Conservation (phyloP, 2,113 vertebrate species). For the Elaphurus davidianus region DNA sequence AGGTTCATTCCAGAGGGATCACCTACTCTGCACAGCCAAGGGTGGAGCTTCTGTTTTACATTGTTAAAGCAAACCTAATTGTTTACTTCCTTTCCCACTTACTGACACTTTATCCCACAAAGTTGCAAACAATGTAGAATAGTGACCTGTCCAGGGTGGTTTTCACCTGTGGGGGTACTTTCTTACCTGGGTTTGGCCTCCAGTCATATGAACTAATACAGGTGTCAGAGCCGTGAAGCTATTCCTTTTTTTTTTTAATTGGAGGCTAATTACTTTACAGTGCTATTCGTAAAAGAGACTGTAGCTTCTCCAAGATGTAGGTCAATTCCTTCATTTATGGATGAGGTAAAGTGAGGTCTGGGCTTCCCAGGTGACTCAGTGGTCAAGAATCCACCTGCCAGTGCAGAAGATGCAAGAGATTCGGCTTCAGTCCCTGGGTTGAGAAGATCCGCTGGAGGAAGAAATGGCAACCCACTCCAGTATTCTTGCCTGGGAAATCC, state of each 20-base stretch:
- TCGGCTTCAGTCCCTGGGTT: not conserved
- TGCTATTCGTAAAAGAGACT: not conserved
- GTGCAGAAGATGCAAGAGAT: not conserved
- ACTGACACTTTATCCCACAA: not conserved
- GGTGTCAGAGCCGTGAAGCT: not conserved
- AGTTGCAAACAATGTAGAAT: not conserved
- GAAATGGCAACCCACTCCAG: not conserved
- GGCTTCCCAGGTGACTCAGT: not conserved
- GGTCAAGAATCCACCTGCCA: not conserved
- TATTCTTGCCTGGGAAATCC: not conserved
- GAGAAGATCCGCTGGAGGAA: not conserved
- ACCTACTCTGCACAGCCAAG: not conserved
- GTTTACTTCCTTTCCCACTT: conserved; percentile 33
- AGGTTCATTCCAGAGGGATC: not conserved
- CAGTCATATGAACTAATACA: not conserved
- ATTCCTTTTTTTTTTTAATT: not conserved
- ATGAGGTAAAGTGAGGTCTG: not conserved
- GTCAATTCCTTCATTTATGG: not conserved
- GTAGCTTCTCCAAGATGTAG: not conserved
- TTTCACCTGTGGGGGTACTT: not conserved
- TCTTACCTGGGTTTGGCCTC: not conserved
- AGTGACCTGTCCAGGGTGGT: not conserved
- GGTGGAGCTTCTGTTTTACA: not conserved
- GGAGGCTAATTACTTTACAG: not conserved
- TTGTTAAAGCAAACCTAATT: not conserved